Conservation (phyloP, 2,888 invertebrate genomes). For the Iselma pallidipennis region DNA sequence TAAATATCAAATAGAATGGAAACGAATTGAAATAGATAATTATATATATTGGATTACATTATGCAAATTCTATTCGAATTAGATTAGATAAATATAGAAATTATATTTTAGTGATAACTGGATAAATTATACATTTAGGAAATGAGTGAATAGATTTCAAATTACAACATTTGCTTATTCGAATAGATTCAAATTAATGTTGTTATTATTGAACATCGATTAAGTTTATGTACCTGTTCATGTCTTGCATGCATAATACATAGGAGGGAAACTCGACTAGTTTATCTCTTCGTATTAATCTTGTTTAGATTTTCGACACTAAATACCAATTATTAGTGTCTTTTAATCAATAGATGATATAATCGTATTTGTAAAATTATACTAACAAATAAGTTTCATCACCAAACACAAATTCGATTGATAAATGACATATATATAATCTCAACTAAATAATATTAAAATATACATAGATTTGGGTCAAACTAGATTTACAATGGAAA, state of each 20-base stretch:
- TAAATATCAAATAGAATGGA: too few species aligned
- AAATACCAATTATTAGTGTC: not conserved
- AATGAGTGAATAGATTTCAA: not conserved
- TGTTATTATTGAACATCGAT: not conserved
- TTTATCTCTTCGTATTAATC: not conserved
- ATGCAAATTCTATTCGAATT: too few species aligned
- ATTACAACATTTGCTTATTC: not conserved
- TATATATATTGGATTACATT: too few species aligned
- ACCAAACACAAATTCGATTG: not conserved
- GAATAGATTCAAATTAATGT: not conserved
- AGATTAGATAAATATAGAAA: too few species aligned
- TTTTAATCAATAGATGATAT: not conserved
- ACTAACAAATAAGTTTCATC: too few species aligned
- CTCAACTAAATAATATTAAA: not conserved
- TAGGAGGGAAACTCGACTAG: not conserved
- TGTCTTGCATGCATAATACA: slow-evolving; percentile 2
- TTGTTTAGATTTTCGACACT: not conserved
- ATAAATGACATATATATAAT: too few species aligned
- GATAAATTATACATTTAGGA: too few species aligned
- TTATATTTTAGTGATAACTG: too few species aligned
- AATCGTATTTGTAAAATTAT: not conserved
- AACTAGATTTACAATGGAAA: not conserved
- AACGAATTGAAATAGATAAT: too few species aligned
- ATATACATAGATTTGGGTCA: not conserved
- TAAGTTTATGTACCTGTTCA: not conserved